Evolutionary conservation across 2,888 invertebrate genomes (phyloP).

Genomic region (Drosophila birchii): DNA sequence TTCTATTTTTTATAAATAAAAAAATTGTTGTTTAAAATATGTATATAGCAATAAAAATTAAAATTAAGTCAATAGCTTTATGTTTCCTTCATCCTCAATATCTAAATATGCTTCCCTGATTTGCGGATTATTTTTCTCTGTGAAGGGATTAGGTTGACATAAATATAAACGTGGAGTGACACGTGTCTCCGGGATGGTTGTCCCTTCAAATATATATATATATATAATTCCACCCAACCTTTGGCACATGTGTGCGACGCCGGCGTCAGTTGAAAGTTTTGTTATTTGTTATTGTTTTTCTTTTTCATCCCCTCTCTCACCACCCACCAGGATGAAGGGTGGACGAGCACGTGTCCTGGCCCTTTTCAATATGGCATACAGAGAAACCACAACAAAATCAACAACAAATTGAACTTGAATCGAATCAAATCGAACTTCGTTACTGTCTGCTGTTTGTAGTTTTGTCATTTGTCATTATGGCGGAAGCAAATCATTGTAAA

Average conservation of each 20-base stretch:
- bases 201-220: constrained; percentile 33
- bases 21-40: background rate
- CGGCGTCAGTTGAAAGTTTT: constrained; percentile 28
- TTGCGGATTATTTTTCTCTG: background rate
- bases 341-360: constrained; percentile 33
- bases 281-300: constrained; percentile 37
- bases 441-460: background rate
- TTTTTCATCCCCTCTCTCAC: too few relatives aligned
- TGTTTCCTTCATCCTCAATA: background rate
- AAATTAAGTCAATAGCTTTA: background rate
- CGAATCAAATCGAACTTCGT: constrained; percentile 15
- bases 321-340: background rate
- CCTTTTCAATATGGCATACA: background rate
- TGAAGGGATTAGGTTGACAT: constrained; percentile 1
- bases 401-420: constrained; percentile 36
- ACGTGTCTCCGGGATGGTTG: constrained; percentile 36
- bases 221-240: constrained; percentile 38
- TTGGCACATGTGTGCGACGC: constrained; percentile 26
- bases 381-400: constrained; percentile 7
- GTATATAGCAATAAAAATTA: background rate
- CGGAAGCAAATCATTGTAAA: constrained; percentile 61
- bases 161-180: constrained; percentile 29
- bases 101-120: background rate
- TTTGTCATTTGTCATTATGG: constrained; percentile 41
- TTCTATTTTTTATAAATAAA: background rate